A percentile compares a stretch with the other conserved stretches of the same genome.
phyloP scores from a whole-genome alignment of 2,888 invertebrate genomes.

The Leucozona laternaria region DNA sequence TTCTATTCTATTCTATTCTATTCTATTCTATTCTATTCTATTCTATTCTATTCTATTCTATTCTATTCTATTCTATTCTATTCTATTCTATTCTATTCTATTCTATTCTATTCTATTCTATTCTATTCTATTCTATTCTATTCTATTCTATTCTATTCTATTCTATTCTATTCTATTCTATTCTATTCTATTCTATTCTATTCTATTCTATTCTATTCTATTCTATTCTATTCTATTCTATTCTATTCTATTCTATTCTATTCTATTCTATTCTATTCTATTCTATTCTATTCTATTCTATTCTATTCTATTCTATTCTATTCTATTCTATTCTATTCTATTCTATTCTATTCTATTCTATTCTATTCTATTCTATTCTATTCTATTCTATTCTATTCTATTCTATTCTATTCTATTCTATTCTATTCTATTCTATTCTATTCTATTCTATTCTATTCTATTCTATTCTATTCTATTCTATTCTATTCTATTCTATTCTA shows the following conservation, averaged over 20 bases:
- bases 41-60: conserved; percentile 3
- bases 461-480: too few relatives aligned
- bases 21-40: conserved; percentile 3
- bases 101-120: conserved; percentile 3
- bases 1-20: conserved; percentile 3
- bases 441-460: too few relatives aligned
- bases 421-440: too few relatives aligned
- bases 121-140: conserved; percentile 3
- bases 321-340: too few relatives aligned
- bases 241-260: not conserved
- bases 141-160: conserved; percentile 3
- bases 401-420: too few relatives aligned
- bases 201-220: conserved; percentile 3
- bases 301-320: too few relatives aligned
- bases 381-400: too few relatives aligned
- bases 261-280: not conserved
- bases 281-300: not conserved
- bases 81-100: conserved; percentile 3
- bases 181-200: conserved; percentile 3
- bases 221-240: conserved; percentile 3
- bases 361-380: too few relatives aligned
- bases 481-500: too few relatives aligned
- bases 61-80: conserved; percentile 3
- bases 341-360: too few relatives aligned
- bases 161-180: conserved; percentile 3